These are phyloP conservation scores for Anomalospiza imberbis DNA, from an alignment of 2,797 vertebrate species.

Conservation along the genomic window DNA sequence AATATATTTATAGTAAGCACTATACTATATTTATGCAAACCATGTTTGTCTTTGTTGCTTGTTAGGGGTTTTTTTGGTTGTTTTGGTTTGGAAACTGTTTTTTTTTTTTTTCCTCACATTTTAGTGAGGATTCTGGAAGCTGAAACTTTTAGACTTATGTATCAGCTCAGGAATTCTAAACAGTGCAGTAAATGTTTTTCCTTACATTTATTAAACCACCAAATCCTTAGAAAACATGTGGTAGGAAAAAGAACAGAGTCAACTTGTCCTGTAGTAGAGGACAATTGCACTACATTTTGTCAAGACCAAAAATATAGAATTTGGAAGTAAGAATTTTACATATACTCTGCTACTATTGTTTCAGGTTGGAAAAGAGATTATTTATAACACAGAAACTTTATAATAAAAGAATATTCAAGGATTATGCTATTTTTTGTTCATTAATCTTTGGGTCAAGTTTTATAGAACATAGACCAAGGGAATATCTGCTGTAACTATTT, in stretches of 20 bases:
- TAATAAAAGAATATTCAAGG: background rate
- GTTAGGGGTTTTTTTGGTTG: rapidly evolving
- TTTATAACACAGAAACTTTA: background rate
- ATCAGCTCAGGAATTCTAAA: background rate
- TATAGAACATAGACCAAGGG: background rate
- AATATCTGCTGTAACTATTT: background rate
- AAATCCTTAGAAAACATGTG: background rate
- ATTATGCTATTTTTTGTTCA: background rate
- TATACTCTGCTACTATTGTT: background rate
- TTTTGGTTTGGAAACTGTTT: rapidly evolving
- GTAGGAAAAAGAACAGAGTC: background rate
- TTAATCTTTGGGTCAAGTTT: background rate
- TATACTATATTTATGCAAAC: background rate
- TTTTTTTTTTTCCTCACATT: rapidly evolving
- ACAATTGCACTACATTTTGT: background rate
- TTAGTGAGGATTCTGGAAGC: background rate
- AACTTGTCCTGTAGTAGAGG: background rate
- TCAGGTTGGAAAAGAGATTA: background rate
- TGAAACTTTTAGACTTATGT: background rate
- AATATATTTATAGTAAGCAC: background rate
- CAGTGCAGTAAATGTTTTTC: background rate
- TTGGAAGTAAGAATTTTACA: background rate
- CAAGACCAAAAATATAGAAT: background rate
- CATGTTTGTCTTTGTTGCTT: background rate
- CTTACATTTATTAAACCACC: background rate